phyloP scores from a whole-genome alignment of 2,113 vertebrate genomes.

The Tautogolabrus adspersus region DNA sequence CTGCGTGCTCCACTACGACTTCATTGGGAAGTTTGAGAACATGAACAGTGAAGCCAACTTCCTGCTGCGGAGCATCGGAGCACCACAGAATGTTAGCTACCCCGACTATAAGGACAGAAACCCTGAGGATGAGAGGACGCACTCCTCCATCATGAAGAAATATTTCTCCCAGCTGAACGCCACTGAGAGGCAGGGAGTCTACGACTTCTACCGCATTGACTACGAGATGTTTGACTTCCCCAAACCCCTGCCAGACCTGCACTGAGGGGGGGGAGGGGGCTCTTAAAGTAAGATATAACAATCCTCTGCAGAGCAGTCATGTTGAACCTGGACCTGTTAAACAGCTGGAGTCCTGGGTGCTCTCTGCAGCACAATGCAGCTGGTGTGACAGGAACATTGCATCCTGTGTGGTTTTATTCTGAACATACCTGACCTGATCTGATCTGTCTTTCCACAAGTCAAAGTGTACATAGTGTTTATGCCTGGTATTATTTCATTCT shows the following conservation, averaged over 20 bases:
- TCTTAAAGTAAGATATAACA: no score
- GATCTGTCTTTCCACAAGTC: no score
- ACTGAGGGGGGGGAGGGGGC: constrained; percentile 72
- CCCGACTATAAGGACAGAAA: constrained; percentile 93
- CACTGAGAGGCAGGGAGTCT: constrained; percentile 88
- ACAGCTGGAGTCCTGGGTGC: no score
- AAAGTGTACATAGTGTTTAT: no score
- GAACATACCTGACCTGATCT: no score
- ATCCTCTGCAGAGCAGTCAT: no score
- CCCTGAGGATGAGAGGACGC: constrained; percentile 90
- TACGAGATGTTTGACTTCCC: constrained; percentile 97
- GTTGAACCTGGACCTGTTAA: no score
- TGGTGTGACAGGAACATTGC: no score
- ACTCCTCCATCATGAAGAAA: constrained; percentile 83
- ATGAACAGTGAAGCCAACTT: constrained; percentile 92
- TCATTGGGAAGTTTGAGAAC: constrained; percentile 94
- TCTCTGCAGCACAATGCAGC: no score
- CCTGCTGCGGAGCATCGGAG: constrained; percentile 85
- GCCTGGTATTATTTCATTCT: no score
- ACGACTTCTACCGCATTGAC: constrained; percentile 96
- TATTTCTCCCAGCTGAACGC: constrained; percentile 91
- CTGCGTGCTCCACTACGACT: constrained; percentile 91
- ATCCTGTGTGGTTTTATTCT: no score
- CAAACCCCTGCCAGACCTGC: constrained; percentile 92
- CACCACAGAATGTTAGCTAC: constrained; percentile 90